Base-by-base conservation (phyloP, 2,888 invertebrate genomes). In the Julus scandinavius region DNA sequence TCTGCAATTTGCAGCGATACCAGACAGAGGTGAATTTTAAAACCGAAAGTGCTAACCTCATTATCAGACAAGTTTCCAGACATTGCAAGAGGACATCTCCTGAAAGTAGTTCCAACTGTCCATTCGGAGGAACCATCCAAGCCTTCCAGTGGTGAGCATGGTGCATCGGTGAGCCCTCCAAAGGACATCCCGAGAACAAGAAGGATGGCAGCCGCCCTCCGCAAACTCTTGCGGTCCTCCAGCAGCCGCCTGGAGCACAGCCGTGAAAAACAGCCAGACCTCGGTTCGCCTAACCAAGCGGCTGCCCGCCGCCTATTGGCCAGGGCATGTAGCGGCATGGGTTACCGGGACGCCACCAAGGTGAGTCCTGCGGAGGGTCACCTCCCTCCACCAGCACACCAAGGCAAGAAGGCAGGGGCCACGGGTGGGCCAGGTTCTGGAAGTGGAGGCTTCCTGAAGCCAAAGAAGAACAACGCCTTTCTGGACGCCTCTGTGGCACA, bases 211-310 rank as follows among this genome's bases (percentile, higher is more conserved):
- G 54, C 89, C 7, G 89, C 88, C 11, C 87, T 89, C 9, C 87
- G 89, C 2, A 89, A 89, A 86, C 45, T 89, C n/a, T 58, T 89
- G 1, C 88, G 89, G 9, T 87, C 89, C 80, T 89, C 88, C 40
- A 87, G 84, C 80, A 86, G 63, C 45, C 54, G 86, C 4, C 50
- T 88, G 38, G 88, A 83, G 38, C 38, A 40, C 38, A 85, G 45
- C 7, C 17, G 20, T 13, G 83, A 83, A 20, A 88, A 83, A 85
- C 40, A 41, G 1, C 45, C 45, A 2, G 88, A 63, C 58, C 1
- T 88, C 0, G 86, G 45, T 4, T 86, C 86, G 0, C 86, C 86
- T 38, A 49, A 80, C 63, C 88, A 49, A 50, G 87, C 87, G 11
- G 88, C 88, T 1, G 72, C 88, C 2, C 83, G 89, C 17, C 88